Evolutionary conservation across 1,140 invertebrate species (phyloP).

Genomic region (Drosophila mojavensis): DNA sequence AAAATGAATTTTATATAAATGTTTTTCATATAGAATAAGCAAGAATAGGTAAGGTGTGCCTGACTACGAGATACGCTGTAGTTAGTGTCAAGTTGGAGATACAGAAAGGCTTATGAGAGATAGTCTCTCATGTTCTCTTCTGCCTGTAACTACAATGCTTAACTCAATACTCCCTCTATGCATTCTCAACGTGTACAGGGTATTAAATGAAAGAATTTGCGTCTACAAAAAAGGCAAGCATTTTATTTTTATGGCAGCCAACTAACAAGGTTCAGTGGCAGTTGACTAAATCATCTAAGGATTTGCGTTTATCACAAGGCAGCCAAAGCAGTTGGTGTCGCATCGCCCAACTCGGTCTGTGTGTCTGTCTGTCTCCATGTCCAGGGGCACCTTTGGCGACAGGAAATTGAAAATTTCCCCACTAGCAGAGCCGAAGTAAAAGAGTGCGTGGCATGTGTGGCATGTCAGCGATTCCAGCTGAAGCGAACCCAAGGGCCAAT

Average conservation of each 20-base stretch:
- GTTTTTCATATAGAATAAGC: constrained; percentile 39
- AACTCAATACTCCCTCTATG: too few relatives aligned
- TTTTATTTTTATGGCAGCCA: constrained; percentile 69
- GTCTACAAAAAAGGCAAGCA: neutral
- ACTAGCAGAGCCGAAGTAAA: constrained; percentile 16
- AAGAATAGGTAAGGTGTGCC: neutral
- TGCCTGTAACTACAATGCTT: too few relatives aligned
- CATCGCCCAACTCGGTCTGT: neutral
- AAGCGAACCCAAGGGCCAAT: constrained; percentile 67
- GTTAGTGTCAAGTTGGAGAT: too few relatives aligned
- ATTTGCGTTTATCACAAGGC: constrained; percentile 67
- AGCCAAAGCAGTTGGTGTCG: constrained; percentile 28
- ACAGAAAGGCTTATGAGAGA: too few relatives aligned
- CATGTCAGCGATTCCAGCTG: constrained; percentile 53
- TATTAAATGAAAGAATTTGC: constrained; percentile 34
- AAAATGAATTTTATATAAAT: constrained; percentile 57
- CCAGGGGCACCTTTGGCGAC: constrained; percentile 39
- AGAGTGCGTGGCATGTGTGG: constrained; percentile 39
- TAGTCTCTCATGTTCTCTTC: too few relatives aligned
- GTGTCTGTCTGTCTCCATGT: neutral
- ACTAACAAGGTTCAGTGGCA: constrained; percentile 60
- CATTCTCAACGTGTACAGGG: neutral
- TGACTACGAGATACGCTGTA: neutral
- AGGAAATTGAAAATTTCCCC: constrained; percentile 81
- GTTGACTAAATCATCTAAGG: constrained; percentile 71